phyloP scores from a whole-genome alignment of 2,113 vertebrate species.

The Pitta sordida region DNA sequence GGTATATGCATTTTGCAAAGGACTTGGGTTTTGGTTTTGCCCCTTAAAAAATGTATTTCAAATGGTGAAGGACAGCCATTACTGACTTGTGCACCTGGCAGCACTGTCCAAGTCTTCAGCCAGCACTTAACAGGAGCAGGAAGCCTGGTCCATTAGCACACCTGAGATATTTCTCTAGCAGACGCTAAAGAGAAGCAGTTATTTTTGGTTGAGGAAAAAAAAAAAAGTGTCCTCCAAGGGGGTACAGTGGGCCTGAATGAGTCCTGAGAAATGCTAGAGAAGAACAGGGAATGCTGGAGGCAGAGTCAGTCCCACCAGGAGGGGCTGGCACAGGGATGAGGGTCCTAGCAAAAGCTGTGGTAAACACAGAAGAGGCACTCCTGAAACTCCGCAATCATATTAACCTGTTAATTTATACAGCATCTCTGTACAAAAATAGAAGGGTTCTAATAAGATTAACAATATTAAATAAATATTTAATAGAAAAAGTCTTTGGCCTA shows the following conservation, averaged over 20 bases:
- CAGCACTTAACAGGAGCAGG: background rate
- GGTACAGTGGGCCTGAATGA: background rate
- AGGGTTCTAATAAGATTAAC: constrained; percentile 84
- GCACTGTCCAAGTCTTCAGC: background rate
- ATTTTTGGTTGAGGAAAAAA: background rate
- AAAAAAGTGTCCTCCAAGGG: background rate
- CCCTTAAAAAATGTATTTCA: background rate
- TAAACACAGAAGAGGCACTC: background rate
- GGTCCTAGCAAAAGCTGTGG: background rate
- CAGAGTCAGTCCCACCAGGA: background rate
- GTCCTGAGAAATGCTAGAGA: background rate
- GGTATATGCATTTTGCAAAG: background rate
- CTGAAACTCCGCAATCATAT: background rate
- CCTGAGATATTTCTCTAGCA: background rate
- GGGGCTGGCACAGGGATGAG: background rate
- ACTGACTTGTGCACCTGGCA: background rate
- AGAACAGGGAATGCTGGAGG: background rate
- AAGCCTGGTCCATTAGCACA: background rate
- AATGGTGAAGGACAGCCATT: background rate
- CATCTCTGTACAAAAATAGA: constrained; percentile 94
- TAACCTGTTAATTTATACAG: constrained; percentile 75
- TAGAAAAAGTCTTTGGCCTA: constrained; percentile 60
- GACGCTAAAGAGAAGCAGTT: background rate
- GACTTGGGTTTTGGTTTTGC: background rate
- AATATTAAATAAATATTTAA: constrained; percentile 92